phyloP scores from a whole-genome alignment of 2,797 vertebrate genomes.

The Chanos chanos region DNA sequence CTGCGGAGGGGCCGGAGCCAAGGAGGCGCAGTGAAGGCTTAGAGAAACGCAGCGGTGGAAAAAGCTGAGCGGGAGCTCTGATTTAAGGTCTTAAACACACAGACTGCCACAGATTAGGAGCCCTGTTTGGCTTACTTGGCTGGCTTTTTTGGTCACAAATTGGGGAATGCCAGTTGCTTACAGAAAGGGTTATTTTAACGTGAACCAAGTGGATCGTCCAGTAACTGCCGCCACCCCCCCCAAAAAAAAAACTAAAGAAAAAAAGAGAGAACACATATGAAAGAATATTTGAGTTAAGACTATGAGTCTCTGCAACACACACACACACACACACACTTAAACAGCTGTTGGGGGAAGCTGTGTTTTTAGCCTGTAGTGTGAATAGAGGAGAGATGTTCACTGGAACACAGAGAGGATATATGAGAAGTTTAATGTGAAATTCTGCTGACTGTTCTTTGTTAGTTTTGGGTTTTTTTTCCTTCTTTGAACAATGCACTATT shows the following conservation, averaged over 20 bases:
- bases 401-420: no score
- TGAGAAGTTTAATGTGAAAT: no score
- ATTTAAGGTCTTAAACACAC: slow-evolving; percentile 33
- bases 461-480: no score
- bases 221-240: no score
- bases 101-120: slow-evolving; percentile 32
- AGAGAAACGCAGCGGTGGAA: slow-evolving; percentile 37
- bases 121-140: no score
- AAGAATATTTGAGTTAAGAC: slow-evolving; percentile 29
- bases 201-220: no score
- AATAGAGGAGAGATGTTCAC: not conserved
- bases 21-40: slow-evolving; percentile 26
- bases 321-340: slow-evolving; percentile 3
- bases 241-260: no score
- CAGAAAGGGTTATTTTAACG: no score
- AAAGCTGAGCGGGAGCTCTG: slow-evolving; percentile 26
- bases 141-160: slow-evolving; percentile 13
- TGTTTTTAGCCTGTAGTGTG: slow-evolving; percentile 14
- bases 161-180: not conserved
- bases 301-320: slow-evolving; percentile 7
- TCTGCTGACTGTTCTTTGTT: no score
- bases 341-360: slow-evolving; percentile 31
- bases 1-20: slow-evolving; percentile 36
- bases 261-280: slow-evolving; percentile 13
- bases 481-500: no score